A percentile compares a stretch with the other conserved stretches of the same genome.
Conservation (phyloP, 2,888 invertebrate species). For the Carabus problematicus region DNA sequence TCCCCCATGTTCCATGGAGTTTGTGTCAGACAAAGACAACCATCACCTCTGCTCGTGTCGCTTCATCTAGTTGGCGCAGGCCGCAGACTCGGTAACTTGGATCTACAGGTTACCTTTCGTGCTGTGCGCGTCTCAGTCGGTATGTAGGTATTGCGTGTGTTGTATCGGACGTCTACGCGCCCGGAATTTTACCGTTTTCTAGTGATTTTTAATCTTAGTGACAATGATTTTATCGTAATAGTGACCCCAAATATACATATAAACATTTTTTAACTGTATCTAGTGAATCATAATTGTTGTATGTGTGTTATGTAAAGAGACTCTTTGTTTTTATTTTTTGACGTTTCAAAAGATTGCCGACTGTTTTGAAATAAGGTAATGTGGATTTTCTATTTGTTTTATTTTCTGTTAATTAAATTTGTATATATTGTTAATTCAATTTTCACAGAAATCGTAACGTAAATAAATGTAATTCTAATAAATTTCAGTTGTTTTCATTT, state of each 20-base stretch:
- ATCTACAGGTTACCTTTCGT: slow-evolving; percentile 38
- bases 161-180: slow-evolving; percentile 12
- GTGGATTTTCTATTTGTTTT: neutral
- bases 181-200: slow-evolving; percentile 20
- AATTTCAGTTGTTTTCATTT: too few species aligned
- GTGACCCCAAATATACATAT: neutral
- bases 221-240: neutral
- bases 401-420: neutral
- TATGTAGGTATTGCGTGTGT: slow-evolving; percentile 31
- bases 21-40: slow-evolving; percentile 11
- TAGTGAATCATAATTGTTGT: slow-evolving; percentile 22
- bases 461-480: too few species aligned
- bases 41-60: slow-evolving; percentile 22
- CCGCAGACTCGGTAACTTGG: slow-evolving; percentile 24
- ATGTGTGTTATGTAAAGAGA: slow-evolving; percentile 8
- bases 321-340: slow-evolving; percentile 26
- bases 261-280: slow-evolving; percentile 22
- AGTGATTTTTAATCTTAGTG: slow-evolving; percentile 28
- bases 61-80: slow-evolving; percentile 13
- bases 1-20: slow-evolving; percentile 3
- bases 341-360: slow-evolving; percentile 16
- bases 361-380: slow-evolving; percentile 15
- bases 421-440: too few species aligned
- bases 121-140: slow-evolving; percentile 33
- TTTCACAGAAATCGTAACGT: too few species aligned